These are phyloP conservation scores for Mamestra brassicae DNA, from an alignment of 2,888 invertebrate species.

Conservation along the genomic window DNA sequence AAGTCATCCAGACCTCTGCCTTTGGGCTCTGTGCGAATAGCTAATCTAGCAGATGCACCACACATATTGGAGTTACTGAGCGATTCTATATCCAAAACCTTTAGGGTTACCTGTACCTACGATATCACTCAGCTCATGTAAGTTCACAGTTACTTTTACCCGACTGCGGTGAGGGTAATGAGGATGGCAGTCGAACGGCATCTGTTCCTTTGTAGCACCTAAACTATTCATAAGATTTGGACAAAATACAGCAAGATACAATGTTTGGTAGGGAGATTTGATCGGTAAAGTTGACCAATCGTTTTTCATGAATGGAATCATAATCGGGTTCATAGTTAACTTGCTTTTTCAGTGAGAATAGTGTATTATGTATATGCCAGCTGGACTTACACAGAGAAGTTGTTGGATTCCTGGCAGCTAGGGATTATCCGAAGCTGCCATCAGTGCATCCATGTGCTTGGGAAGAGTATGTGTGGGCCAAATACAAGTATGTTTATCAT, in stretches of 20 bases:
- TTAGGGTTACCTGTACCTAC: slow-evolving; percentile 72
- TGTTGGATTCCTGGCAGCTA: slow-evolving; percentile 81
- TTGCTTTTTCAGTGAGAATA: slow-evolving; percentile 83
- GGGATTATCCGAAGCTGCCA: slow-evolving; percentile 90
- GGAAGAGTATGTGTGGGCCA: slow-evolving; percentile 90
- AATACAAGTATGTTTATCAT: slow-evolving; percentile 85
- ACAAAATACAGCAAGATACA: not conserved
- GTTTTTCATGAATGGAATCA: not conserved
- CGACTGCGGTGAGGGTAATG: not conserved
- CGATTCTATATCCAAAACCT: slow-evolving; percentile 79
- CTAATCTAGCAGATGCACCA: slow-evolving; percentile 75
- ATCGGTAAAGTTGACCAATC: not conserved
- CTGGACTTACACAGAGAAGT: slow-evolving; percentile 77
- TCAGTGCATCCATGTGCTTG: slow-evolving; percentile 90
- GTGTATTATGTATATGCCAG: slow-evolving; percentile 87
- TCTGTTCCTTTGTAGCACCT: not conserved
- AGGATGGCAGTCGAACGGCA: not conserved
- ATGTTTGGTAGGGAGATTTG: not conserved
- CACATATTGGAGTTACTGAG: slow-evolving; percentile 74
- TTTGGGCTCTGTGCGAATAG: slow-evolving; percentile 78
- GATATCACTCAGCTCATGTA: slow-evolving; percentile 81
- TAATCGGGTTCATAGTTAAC: not conserved
- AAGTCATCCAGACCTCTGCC: slow-evolving; percentile 64
- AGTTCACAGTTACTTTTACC: slow-evolving; percentile 2
- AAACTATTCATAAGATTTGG: not conserved